Evolutionary conservation across 2,113 vertebrate species (phyloP).

Genomic region (Cryptotis parvus): DNA sequence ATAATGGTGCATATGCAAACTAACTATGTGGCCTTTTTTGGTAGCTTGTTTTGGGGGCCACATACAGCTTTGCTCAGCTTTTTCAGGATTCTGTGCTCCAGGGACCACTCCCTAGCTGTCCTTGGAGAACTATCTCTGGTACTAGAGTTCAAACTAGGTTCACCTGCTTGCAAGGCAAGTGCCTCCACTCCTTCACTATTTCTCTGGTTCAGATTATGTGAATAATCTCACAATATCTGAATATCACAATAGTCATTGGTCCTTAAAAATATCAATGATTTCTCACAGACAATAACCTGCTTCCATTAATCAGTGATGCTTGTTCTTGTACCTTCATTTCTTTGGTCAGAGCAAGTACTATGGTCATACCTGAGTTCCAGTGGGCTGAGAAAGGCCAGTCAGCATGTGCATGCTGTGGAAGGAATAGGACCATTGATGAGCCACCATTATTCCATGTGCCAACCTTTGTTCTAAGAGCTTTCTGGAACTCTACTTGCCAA

Average conservation of each 20-base stretch:
- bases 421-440: neutral
- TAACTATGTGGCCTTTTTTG: neutral
- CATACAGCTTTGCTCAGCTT: too few species aligned
- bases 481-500: neutral
- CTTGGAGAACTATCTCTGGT: too few species aligned
- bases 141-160: too few species aligned
- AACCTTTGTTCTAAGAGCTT: neutral
- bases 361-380: neutral
- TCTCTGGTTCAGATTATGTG: neutral
- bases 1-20: neutral
- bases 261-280: neutral
- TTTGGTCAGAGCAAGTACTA: neutral
- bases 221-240: too few species aligned
- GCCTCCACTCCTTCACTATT: too few species aligned
- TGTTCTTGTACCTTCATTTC: neutral
- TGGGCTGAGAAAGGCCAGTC: neutral
- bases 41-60: too few species aligned
- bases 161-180: too few species aligned
- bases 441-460: neutral
- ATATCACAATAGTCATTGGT: neutral
- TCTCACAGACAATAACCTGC: fast-evolving
- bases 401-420: neutral
- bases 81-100: too few species aligned
- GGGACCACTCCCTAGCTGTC: too few species aligned
- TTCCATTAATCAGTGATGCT: neutral